Evolutionary conservation across 2,113 vertebrate genomes (phyloP), one percentile per base, ranked within the genome.

Genomic region (Cephalopterus ornatus): DNA sequence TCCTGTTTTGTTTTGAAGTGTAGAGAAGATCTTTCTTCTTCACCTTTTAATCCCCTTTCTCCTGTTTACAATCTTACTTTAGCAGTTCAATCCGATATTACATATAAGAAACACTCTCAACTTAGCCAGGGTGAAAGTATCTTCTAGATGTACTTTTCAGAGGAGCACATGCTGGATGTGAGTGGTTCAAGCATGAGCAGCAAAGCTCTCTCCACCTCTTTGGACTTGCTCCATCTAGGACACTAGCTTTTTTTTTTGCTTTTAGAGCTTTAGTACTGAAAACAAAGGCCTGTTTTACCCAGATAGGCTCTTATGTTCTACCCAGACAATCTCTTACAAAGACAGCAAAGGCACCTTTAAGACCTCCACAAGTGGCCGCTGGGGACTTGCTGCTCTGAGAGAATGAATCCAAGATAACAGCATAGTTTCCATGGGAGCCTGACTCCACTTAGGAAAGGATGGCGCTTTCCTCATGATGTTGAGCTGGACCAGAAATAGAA

Each of bases 401-500:
- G 35, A 26, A 28, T 2, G 3, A 56, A 68, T 75, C 44, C 32
- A 41, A 90, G 92, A 81, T 75, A 93, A 78, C 37, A 44, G n/a
- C 42, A 61, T 67, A 86, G 65, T 74, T 96, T 93, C 83, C 6
- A 2, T 75, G 65, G 61, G 49, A 93, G 72, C 22, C 32, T 86
- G 61, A 67, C 26, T 91, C 59, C 35, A 49, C 68, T 90, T 81
- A 44, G 52, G 52, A 80, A 94, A 86, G 68, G 76, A 86, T 4
- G 6, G 26, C 0, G 0, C 47, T 72, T 77, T 90, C 73, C 33
- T 15, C 20, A 19, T 3, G 3, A 65, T 0, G 5, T 61, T 1
- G 7, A 56, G 39, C 56, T 2, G 6, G 41, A 86, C 65, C 73
- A 95, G 88, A 92, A 96, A 94, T 93, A 94, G 92, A 86, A 92